Conservation (phyloP, 2,113 vertebrate genomes). For the Nematolebias whitei region DNA sequence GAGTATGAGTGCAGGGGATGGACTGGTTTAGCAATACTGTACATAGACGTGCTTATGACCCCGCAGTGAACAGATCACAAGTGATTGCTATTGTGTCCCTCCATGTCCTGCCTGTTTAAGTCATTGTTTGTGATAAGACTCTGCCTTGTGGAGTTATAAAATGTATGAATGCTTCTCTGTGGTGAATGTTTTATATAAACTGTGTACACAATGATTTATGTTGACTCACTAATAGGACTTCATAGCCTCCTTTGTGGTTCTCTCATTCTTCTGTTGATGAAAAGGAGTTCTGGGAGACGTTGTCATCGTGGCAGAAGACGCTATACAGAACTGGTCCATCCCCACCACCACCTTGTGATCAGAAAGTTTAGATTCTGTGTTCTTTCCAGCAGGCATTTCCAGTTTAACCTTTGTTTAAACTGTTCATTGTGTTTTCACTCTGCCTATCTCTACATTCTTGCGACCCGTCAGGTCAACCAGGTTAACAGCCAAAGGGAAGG, state of each 20-base stretch:
- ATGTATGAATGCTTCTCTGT: constrained; percentile 30
- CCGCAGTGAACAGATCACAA: constrained; percentile 55
- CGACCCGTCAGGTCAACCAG: constrained; percentile 83
- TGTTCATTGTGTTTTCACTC: constrained; percentile 80
- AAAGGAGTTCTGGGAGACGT: constrained; percentile 20
- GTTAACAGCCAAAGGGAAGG: constrained; percentile 81
- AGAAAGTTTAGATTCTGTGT: constrained; percentile 82
- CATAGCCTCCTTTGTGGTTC: background rate
- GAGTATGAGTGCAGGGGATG: constrained; percentile 39
- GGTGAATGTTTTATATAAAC: constrained; percentile 36
- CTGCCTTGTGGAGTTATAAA: constrained; percentile 58
- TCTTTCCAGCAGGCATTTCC: constrained; percentile 82
- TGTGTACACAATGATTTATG: constrained; percentile 47
- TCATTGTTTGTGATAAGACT: constrained; percentile 73
- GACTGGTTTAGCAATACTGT: constrained; percentile 78
- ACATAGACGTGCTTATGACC: constrained; percentile 77
- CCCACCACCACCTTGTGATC: constrained; percentile 62
- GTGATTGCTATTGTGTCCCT: constrained; percentile 35
- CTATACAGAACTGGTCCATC: constrained; percentile 74
- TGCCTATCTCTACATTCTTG: constrained; percentile 76
- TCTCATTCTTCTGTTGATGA: constrained; percentile 20
- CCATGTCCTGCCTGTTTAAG: constrained; percentile 57
- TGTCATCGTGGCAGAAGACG: constrained; percentile 26
- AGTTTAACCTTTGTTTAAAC: constrained; percentile 83
- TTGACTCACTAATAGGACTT: constrained; percentile 49